A percentile compares a stretch with the other conserved stretches of the same genome.
Evolutionary conservation across 1,140 invertebrate species (phyloP).

Genomic region (Heterodera carotae): DNA sequence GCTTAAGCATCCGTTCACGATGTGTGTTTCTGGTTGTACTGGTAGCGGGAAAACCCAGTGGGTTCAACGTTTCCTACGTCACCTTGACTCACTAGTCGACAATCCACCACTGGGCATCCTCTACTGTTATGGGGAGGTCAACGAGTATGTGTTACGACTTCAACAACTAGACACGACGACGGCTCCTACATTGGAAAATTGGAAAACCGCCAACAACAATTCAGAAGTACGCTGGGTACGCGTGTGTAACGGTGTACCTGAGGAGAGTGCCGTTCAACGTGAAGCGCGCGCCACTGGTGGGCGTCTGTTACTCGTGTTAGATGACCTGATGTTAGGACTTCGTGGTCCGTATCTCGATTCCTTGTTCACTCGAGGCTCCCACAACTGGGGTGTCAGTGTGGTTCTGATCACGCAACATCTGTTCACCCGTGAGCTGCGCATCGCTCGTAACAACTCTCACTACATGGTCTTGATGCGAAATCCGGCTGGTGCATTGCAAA

Average conservation of each 20-base stretch:
- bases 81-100: slow-evolving; percentile 9
- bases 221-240: slow-evolving; percentile 27
- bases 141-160: slow-evolving; percentile 22
- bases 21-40: slow-evolving; percentile 32
- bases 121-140: slow-evolving; percentile 39
- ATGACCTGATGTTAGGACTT: not conserved
- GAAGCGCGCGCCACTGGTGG: too few relatives aligned
- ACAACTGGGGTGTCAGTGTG: too few relatives aligned
- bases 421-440: slow-evolving; percentile 34
- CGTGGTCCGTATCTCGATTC: slow-evolving; percentile 26
- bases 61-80: not conserved
- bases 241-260: too few relatives aligned
- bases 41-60: slow-evolving; percentile 31
- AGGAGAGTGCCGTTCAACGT: too few relatives aligned
- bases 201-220: slow-evolving; percentile 21
- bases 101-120: not conserved
- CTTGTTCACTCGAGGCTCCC: slow-evolving; percentile 32
- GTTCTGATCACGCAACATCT: slow-evolving; percentile 22
- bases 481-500: slow-evolving; percentile 29
- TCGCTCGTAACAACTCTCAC: slow-evolving; percentile 33
- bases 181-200: too few relatives aligned
- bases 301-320: too few relatives aligned
- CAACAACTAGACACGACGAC: slow-evolving; percentile 28
- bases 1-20: slow-evolving; percentile 38
- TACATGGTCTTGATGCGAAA: slow-evolving; percentile 43